These are phyloP conservation scores for Hyppa rectilinea DNA, from an alignment of 2,888 invertebrate genomes.

Conservation along the genomic window DNA sequence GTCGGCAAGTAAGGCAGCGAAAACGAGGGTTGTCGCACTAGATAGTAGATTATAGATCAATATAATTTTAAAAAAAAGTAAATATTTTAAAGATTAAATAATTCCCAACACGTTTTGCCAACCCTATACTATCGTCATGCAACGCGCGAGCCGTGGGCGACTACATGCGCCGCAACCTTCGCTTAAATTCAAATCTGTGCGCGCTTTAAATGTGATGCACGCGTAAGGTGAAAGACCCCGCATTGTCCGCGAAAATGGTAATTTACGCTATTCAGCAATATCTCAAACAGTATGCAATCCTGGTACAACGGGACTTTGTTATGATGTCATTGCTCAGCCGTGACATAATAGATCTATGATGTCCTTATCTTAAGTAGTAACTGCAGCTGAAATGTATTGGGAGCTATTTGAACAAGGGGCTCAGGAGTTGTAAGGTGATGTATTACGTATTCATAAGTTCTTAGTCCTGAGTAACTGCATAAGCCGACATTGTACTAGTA, in stretches of 20 bases:
- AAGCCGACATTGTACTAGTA: slow-evolving; percentile 21
- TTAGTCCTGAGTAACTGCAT: slow-evolving; percentile 6
- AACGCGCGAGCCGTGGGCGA: slow-evolving; percentile 73
- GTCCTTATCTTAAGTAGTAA: slow-evolving; percentile 34
- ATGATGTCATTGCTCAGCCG: slow-evolving; percentile 56
- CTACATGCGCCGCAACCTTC: slow-evolving; percentile 71
- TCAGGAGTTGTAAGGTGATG: slow-evolving; percentile 20
- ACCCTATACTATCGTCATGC: slow-evolving; percentile 70
- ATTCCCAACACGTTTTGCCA: slow-evolving; percentile 34
- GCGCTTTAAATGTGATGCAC: slow-evolving; percentile 72
- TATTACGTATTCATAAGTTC: slow-evolving; percentile 42
- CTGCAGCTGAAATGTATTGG: slow-evolving; percentile 32
- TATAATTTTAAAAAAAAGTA: too few relatives aligned
- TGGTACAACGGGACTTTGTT: slow-evolving; percentile 62
- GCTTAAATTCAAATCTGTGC: slow-evolving; percentile 74
- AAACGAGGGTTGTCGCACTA: too few relatives aligned
- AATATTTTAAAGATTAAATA: neutral
- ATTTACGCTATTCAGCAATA: slow-evolving; percentile 70
- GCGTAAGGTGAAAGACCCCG: slow-evolving; percentile 71
- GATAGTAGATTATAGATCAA: too few relatives aligned
- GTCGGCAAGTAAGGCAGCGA: neutral
- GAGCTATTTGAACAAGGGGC: slow-evolving; percentile 47
- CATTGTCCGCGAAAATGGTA: slow-evolving; percentile 69
- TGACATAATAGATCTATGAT: slow-evolving; percentile 49
- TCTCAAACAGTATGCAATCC: slow-evolving; percentile 57